A percentile compares a stretch with the other conserved stretches of the same genome.
These are phyloP conservation scores for Xenentodon cancila DNA, from an alignment of 2,797 vertebrate genomes.

Conservation along the genomic window DNA sequence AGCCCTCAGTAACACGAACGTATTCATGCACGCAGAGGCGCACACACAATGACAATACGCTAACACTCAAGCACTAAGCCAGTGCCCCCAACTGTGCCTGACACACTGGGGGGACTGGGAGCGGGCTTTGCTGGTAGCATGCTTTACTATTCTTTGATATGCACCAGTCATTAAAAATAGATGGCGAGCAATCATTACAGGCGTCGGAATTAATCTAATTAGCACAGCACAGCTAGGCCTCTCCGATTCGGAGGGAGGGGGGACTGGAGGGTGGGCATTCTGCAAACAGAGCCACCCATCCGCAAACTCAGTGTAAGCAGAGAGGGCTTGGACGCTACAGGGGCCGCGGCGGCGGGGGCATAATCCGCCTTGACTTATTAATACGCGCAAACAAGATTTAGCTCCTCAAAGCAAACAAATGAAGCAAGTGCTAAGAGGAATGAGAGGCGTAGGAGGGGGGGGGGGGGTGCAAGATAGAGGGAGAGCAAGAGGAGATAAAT, in stretches of 20 bases:
- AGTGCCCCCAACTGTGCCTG: slow-evolving; percentile 52
- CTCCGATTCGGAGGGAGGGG: slow-evolving; percentile 45
- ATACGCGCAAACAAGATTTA: slow-evolving; percentile 83
- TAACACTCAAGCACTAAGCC: slow-evolving; percentile 54
- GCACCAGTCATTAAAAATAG: slow-evolving; percentile 84
- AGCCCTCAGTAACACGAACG: slow-evolving; percentile 60
- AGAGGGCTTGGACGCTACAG: slow-evolving; percentile 46
- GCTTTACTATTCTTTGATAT: slow-evolving; percentile 82
- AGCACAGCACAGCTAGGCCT: slow-evolving; percentile 67
- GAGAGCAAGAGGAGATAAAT: slow-evolving; percentile 64
- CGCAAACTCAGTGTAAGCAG: slow-evolving; percentile 66
- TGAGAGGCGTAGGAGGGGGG: slow-evolving; percentile 16
- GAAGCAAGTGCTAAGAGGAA: slow-evolving; percentile 71
- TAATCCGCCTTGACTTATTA: slow-evolving; percentile 81
- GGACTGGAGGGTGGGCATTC: slow-evolving; percentile 28
- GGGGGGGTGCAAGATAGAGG: slow-evolving; percentile 39
- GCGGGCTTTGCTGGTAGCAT: slow-evolving; percentile 56
- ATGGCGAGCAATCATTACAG: slow-evolving; percentile 83
- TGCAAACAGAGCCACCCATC: slow-evolving; percentile 72
- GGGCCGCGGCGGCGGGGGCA: slow-evolving; percentile 37
- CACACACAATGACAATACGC: slow-evolving; percentile 48
- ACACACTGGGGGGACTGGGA: slow-evolving; percentile 43
- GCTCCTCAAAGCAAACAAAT: slow-evolving; percentile 83
- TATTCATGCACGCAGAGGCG: slow-evolving; percentile 27
- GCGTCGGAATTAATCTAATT: slow-evolving; percentile 85